Evolutionary conservation across 2,797 vertebrate species (phyloP), one percentile per base, ranked within the genome.

Genomic region (Anolis apletophallus): DNA sequence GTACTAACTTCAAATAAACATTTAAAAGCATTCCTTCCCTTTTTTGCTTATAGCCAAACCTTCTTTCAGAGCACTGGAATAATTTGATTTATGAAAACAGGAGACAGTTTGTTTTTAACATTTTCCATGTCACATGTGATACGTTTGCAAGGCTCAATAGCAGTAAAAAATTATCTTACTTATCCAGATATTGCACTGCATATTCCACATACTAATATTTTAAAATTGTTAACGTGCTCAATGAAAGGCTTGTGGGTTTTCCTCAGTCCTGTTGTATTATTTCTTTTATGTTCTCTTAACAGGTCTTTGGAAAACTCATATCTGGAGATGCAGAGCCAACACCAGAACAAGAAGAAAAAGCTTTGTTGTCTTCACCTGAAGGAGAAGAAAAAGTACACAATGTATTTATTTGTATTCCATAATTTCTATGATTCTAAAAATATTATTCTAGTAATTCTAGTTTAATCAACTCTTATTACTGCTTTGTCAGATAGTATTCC

Each of bases 221-320:
- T 36, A 36, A 68, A 26, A 55, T 3, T 34, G 40, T 46, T 26
- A 16, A 79, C 14, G 12, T 19, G 14, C 2, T 36, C n/a, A 77
- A 87, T 87, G 1, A 55, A 54, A 83, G 19, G 10, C 21, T 64
- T 50, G 17, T 78, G 14, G 3, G 61, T 72, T 40, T 16, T 3
- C 7, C 50, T 14, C 85, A 91, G 78, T 57, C 80, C 57, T 61
- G 32, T 55, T 2, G 2, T 8, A 69, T 91, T 50, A 50, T 34
- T 3, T 57, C 3, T 79, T 46, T 88, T 90, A 64, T 83, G 68
- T 64, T 80, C 84, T 46, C 89, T 61, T 71, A 91, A 68, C 86
- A 99, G 99, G 99, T 99, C 4, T 99, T 99, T 96, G 99, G 99
- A 88, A 99, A 99, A 94, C 97, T 99, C 55, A 99, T 99, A 89